Percentiles rank a stretch among this genome's conserved stretches.
Conservation (phyloP, 35 echinoderm and acorn worm species). For the Nesometra sesokonis region DNA sequence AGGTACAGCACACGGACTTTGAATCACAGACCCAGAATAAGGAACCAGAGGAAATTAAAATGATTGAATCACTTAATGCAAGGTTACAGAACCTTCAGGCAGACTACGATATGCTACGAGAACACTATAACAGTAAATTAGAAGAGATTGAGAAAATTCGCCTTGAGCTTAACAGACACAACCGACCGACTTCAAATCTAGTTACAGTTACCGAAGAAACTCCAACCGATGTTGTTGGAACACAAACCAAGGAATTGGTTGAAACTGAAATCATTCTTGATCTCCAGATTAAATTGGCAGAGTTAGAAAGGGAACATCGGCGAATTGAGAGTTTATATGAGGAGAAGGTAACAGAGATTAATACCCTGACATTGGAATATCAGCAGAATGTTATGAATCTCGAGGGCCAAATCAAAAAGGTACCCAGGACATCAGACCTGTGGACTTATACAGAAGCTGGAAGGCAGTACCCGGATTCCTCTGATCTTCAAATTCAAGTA, state of each 20-base stretch:
- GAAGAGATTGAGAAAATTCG: background rate
- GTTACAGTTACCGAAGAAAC: background rate
- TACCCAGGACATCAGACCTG: background rate
- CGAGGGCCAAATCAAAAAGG: background rate
- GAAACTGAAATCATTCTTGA: background rate
- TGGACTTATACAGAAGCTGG: background rate
- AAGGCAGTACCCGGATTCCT: background rate
- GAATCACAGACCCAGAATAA: background rate
- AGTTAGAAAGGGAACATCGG: background rate
- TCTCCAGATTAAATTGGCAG: background rate
- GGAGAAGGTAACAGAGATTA: background rate
- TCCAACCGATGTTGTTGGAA: background rate
- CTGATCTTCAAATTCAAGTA: background rate
- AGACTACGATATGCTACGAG: background rate
- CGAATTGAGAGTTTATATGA: background rate
- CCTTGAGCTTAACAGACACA: background rate
- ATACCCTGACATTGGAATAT: background rate
- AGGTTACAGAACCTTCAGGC: background rate
- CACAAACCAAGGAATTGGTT: background rate
- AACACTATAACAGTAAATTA: background rate
- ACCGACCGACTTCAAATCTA: background rate
- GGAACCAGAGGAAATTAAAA: background rate
- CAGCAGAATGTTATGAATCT: background rate
- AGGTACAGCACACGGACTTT: background rate
- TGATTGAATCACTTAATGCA: background rate